Evolutionary conservation across 2,113 vertebrate genomes (phyloP).

Genomic region (Caretta caretta): DNA sequence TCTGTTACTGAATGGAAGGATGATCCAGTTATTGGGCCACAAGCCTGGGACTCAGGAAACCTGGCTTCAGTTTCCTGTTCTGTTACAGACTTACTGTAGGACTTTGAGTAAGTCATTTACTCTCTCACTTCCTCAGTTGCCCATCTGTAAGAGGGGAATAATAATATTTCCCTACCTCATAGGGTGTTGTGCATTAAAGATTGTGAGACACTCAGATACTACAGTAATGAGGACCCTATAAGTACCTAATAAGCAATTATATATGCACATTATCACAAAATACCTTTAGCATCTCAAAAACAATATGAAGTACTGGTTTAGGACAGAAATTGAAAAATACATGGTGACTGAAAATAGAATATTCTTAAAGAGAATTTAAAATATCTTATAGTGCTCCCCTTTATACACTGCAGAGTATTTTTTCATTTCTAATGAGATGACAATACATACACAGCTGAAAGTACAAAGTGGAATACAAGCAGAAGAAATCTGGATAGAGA

Average conservation of each 20-base stretch:
- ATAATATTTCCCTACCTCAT: not conserved
- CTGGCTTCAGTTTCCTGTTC: not conserved
- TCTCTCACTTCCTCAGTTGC: not conserved
- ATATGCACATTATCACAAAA: not conserved
- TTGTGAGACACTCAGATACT: not conserved
- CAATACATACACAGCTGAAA: constrained; percentile 4
- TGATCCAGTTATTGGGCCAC: not conserved
- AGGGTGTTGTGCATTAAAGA: not conserved
- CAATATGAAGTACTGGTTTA: not conserved
- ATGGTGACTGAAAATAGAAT: not conserved
- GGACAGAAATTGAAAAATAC: not conserved
- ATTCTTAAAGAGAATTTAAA: not conserved
- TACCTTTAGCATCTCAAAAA: constrained; percentile 11
- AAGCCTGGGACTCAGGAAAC: not conserved
- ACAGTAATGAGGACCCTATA: not conserved
- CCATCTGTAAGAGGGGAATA: not conserved
- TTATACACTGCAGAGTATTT: not conserved
- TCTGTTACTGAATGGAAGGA: not conserved
- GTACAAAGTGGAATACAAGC: not conserved
- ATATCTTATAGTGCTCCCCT: not conserved
- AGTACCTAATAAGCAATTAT: not conserved
- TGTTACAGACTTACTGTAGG: not conserved
- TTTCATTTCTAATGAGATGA: not conserved
- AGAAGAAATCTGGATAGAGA: not conserved
- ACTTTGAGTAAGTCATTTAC: not conserved